phyloP scores from a whole-genome alignment of 2,888 invertebrate species.

The Tipula lateralis region DNA sequence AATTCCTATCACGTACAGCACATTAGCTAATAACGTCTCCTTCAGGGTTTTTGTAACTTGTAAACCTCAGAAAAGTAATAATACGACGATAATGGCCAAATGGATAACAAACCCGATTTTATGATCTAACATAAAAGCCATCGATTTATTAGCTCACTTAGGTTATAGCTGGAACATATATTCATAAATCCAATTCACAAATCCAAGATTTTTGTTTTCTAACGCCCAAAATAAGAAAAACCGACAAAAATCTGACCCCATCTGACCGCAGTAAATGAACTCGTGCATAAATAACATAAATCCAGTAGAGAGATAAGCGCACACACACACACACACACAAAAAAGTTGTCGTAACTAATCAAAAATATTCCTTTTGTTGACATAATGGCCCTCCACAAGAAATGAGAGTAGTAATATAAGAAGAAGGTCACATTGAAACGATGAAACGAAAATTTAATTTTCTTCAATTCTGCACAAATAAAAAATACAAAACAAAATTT shows the following conservation, averaged over 20 bases:
- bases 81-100: too few relatives aligned
- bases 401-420: neutral
- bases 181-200: too few relatives aligned
- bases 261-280: neutral
- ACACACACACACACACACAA: too few relatives aligned
- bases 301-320: slow-evolving; percentile 4
- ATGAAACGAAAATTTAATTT: slow-evolving; percentile 6
- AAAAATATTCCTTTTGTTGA: neutral
- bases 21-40: too few relatives aligned
- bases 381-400: neutral
- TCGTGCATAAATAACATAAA: neutral
- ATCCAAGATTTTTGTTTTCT: too few relatives aligned
- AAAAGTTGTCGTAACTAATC: slow-evolving; percentile 11
- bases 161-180: too few relatives aligned
- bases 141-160: too few relatives aligned
- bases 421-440: neutral
- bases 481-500: neutral
- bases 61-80: too few relatives aligned
- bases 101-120: too few relatives aligned
- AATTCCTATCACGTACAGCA: too few relatives aligned
- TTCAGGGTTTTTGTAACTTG: too few relatives aligned
- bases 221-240: neutral
- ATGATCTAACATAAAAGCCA: too few relatives aligned
- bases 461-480: neutral
- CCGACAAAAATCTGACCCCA: neutral